Conservation (phyloP, 2,113 vertebrate species). For the Willisornis vidua region DNA sequence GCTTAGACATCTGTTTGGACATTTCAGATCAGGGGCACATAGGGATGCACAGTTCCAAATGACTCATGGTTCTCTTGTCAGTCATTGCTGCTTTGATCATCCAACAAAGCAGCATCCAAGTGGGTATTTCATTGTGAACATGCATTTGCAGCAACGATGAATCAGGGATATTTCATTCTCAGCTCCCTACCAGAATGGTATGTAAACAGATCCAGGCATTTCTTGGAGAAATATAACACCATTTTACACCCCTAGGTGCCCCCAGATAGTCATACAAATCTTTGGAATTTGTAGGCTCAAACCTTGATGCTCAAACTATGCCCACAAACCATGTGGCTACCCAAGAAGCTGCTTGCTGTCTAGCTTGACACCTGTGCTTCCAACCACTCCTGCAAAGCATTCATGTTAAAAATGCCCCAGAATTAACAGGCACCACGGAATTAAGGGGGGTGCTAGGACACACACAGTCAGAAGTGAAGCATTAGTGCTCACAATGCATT, state of each 20-base stretch:
- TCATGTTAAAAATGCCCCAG: background rate
- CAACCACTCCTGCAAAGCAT: background rate
- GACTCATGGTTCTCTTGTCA: background rate
- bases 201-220: background rate
- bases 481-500: background rate
- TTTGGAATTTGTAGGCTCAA: accelerated
- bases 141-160: accelerated
- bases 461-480: background rate
- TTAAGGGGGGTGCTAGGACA: background rate
- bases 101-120: background rate
- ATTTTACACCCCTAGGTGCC: background rate
- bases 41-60: accelerated
- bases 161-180: background rate
- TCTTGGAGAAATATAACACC: background rate
- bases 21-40: background rate
- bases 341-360: background rate
- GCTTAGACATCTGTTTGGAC: constrained; percentile 46
- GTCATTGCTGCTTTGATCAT: background rate
- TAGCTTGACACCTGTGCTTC: background rate
- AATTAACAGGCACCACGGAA: background rate
- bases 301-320: background rate
- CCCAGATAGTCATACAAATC: background rate
- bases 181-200: background rate
- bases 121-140: background rate
- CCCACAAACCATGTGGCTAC: accelerated